Conservation (phyloP, 2,888 invertebrate species). For the Epistrophe eligans region DNA sequence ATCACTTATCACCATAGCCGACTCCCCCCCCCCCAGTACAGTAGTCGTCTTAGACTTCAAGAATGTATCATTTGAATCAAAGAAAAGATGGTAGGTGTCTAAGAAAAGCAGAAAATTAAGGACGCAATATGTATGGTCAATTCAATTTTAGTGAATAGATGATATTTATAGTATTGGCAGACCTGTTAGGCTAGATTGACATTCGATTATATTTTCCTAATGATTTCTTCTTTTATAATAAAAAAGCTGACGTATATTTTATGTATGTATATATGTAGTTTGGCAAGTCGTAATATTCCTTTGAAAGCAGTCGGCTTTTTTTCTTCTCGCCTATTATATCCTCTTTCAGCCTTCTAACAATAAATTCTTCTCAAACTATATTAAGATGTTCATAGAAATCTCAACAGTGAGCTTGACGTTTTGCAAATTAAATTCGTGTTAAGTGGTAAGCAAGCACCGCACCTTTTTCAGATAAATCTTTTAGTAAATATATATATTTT, state of each 20-base stretch:
- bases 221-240: not conserved
- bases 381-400: constrained; percentile 36
- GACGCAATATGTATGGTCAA: no score
- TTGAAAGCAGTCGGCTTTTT: not conserved
- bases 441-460: constrained; percentile 58
- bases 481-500: not conserved
- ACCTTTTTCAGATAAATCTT: constrained; percentile 38
- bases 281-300: not conserved
- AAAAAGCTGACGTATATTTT: not conserved
- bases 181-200: not conserved
- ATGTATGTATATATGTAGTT: not conserved
- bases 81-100: no score
- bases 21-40: no score
- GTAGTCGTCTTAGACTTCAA: no score
- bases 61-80: no score
- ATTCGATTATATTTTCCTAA: constrained; percentile 8
- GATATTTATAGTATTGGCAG: not conserved
- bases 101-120: no score
- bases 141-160: not conserved
- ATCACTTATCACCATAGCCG: no score
- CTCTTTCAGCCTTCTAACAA: constrained; percentile 22
- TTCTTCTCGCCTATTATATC: not conserved
- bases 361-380: constrained; percentile 29
- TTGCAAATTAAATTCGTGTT: constrained; percentile 53
- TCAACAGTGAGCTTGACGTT: constrained; percentile 38